Evolutionary conservation across 2,888 invertebrate species (phyloP).

Genomic region (Caenorhabditis sp.): DNA sequence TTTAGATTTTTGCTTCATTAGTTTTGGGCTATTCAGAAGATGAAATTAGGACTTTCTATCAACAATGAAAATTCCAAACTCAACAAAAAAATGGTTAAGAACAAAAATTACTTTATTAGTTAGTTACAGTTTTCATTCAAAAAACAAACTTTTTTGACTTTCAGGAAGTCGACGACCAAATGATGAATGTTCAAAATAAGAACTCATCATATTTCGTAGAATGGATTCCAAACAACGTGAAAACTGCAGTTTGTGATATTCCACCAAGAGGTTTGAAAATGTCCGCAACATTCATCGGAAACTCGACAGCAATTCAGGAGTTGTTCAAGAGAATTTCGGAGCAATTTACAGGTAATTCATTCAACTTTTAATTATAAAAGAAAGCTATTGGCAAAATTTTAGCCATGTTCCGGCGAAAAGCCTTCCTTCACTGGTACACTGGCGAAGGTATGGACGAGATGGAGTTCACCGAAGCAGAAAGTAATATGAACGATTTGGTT

Average conservation of each 20-base stretch:
- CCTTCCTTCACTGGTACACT: constrained; percentile 96
- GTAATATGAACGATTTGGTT: constrained; percentile 82
- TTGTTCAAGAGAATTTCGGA: constrained; percentile 86
- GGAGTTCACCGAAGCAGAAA: constrained; percentile 94
- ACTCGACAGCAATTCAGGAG: constrained; percentile 87
- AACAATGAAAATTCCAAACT: too few species aligned
- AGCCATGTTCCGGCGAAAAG: constrained; percentile 92
- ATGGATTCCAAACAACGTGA: constrained; percentile 80
- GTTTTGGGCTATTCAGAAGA: too few species aligned
- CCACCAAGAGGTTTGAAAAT: constrained; percentile 87
- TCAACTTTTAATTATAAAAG: too few species aligned
- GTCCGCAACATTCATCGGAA: constrained; percentile 91
- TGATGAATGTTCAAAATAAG: constrained; percentile 63
- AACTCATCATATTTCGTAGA: constrained; percentile 65
- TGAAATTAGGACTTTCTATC: too few species aligned
- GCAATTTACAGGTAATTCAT: constrained; percentile 78
- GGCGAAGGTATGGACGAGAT: constrained; percentile 96
- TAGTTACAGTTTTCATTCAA: too few species aligned
- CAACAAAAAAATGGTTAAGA: too few species aligned
- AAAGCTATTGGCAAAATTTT: constrained; percentile 46
- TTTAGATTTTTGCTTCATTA: too few species aligned
- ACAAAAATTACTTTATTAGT: too few species aligned
- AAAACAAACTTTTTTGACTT: constrained; percentile 2
- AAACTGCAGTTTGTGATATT: constrained; percentile 92
- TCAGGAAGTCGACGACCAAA: constrained; percentile 62